phyloP scores from a whole-genome alignment of 2,888 invertebrate species.

The Endotricha flammealis region DNA sequence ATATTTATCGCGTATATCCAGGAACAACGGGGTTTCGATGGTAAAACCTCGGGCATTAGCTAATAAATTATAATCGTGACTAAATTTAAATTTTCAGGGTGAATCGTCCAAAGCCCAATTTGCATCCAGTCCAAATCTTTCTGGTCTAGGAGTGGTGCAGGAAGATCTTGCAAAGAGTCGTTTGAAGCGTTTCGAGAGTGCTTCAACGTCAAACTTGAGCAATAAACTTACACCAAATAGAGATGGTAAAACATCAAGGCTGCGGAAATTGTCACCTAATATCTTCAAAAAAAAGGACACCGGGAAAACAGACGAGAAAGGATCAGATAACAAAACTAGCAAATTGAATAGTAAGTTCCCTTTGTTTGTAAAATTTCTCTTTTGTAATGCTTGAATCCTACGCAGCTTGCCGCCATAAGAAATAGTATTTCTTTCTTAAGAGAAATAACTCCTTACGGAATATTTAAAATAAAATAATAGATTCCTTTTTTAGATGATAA shows the following conservation, averaged over 20 bases:
- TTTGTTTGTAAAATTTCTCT: too few species aligned
- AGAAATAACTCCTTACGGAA: too few species aligned
- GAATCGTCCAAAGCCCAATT: slow-evolving; percentile 55
- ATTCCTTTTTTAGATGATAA: too few species aligned
- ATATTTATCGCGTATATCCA: too few species aligned
- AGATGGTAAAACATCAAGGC: slow-evolving; percentile 39
- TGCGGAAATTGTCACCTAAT: slow-evolving; percentile 54
- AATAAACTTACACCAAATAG: slow-evolving; percentile 31
- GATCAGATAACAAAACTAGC: slow-evolving; percentile 28
- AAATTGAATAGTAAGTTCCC: slow-evolving; percentile 54
- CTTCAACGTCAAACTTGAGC: slow-evolving; percentile 51
- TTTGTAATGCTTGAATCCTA: too few species aligned
- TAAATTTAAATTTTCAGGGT: slow-evolving; percentile 48
- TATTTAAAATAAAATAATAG: too few species aligned
- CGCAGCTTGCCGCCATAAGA: too few species aligned
- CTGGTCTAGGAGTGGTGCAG: slow-evolving; percentile 30
- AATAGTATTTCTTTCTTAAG: too few species aligned
- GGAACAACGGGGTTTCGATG: too few species aligned
- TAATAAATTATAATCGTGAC: too few species aligned
- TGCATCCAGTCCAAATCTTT: slow-evolving; percentile 63
- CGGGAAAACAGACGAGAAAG: slow-evolving; percentile 32
- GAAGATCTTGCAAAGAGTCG: slow-evolving; percentile 41
- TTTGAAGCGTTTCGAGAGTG: slow-evolving; percentile 48
- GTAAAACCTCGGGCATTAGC: too few species aligned
- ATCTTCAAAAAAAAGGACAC: slow-evolving; percentile 50